Percentiles rank a stretch among this genome's conserved stretches.
Conservation (phyloP, 2,888 invertebrate genomes). For the Scaptomyza flava region DNA sequence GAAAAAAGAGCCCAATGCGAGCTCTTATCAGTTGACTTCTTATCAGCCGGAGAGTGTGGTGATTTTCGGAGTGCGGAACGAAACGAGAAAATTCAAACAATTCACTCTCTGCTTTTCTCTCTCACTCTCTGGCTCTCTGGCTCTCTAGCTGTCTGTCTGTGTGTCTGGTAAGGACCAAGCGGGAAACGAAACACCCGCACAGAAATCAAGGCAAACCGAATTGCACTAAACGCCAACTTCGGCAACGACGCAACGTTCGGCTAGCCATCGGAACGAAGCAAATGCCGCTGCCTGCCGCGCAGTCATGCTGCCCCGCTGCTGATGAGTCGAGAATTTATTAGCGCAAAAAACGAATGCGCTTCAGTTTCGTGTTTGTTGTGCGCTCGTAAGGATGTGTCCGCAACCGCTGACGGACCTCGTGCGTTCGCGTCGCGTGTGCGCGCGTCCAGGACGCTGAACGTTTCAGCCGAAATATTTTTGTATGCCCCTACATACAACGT, state of each 20-base stretch:
- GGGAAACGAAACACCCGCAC: conserved; percentile 24
- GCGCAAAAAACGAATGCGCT: conserved; percentile 76
- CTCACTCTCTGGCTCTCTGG: conserved; percentile 1
- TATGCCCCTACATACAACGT: conserved; percentile 29
- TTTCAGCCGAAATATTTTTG: conserved; percentile 32
- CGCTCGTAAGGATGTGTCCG: conserved; percentile 83
- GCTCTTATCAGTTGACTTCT: conserved; percentile 50
- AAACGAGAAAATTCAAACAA: not conserved
- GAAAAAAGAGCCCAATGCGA: conserved; percentile 33
- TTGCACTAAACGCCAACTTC: conserved; percentile 20
- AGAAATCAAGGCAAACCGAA: conserved; percentile 52
- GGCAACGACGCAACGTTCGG: conserved; percentile 6
- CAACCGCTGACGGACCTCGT: conserved; percentile 74
- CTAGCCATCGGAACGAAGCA: conserved; percentile 21
- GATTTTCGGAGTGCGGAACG: conserved; percentile 59
- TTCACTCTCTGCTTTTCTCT: conserved; percentile 10
- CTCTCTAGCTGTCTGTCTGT: conserved; percentile 10
- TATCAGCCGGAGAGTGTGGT: conserved; percentile 54
- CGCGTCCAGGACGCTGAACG: conserved; percentile 67
- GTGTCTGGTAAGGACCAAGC: conserved; percentile 2
- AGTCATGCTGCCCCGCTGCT: conserved; percentile 30
- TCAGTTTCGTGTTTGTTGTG: conserved; percentile 84
- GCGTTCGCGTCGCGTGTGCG: conserved; percentile 77
- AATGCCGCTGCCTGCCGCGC: conserved; percentile 23
- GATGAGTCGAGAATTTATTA: conserved; percentile 70